These are phyloP conservation scores for Tupiocoris notatus DNA, from an alignment of 2,888 invertebrate species.

Conservation along the genomic window DNA sequence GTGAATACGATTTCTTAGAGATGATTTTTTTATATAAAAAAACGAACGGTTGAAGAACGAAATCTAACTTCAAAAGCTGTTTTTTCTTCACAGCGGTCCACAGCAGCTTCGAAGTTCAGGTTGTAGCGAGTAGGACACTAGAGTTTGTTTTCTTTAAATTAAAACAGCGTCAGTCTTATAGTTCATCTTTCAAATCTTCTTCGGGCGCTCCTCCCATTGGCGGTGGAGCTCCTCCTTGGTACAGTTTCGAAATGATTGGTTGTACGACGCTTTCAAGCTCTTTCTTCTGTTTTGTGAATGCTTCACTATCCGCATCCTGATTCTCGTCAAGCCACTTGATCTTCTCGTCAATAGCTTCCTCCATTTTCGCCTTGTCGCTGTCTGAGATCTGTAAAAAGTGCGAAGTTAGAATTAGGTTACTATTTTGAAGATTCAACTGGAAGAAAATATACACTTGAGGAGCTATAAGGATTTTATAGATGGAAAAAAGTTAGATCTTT, in stretches of 20 bases:
- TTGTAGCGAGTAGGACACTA: constrained; percentile 25
- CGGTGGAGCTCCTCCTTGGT: constrained; percentile 77
- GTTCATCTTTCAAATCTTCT: constrained; percentile 80
- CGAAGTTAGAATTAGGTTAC: too few species aligned
- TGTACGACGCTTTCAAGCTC: constrained; percentile 92
- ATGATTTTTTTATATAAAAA: not conserved
- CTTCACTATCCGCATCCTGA: constrained; percentile 86
- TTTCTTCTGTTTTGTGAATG: constrained; percentile 93
- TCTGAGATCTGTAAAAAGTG: constrained; percentile 62
- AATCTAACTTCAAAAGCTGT: constrained; percentile 9
- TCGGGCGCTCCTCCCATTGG: constrained; percentile 66
- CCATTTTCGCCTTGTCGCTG: constrained; percentile 91
- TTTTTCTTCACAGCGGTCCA: not conserved
- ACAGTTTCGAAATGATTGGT: constrained; percentile 95
- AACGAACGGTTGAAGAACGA: not conserved
- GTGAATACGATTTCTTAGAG: not conserved
- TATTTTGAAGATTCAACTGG: too few species aligned
- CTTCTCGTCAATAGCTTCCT: constrained; percentile 91
- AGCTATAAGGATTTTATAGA: too few species aligned
- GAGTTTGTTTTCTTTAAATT: not conserved
- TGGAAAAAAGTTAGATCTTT: too few species aligned
- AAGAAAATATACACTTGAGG: too few species aligned
- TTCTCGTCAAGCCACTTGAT: constrained; percentile 98
- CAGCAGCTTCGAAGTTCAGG: constrained; percentile 26
- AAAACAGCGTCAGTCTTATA: constrained; percentile 60